These are phyloP conservation scores for Thalassarche chlororhynchos DNA, from an alignment of 2,113 vertebrate species.

Conservation along the genomic window DNA sequence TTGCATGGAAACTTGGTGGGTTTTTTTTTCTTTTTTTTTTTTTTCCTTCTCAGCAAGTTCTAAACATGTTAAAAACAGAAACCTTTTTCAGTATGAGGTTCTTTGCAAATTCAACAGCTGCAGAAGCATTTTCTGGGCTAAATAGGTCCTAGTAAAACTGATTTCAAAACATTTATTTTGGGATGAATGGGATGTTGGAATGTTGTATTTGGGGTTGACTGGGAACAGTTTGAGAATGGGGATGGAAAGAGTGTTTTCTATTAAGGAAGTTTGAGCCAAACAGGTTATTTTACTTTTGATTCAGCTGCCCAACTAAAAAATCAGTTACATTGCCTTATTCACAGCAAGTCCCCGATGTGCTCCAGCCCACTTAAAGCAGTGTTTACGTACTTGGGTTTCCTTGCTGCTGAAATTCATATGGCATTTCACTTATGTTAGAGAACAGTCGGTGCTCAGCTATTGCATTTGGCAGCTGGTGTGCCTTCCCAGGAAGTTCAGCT, in stretches of 20 bases:
- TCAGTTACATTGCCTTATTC: rapidly evolving
- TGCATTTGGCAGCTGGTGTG: background rate
- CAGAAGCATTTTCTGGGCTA: background rate
- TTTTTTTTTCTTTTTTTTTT: too few species aligned
- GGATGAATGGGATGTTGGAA: background rate
- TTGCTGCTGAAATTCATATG: background rate
- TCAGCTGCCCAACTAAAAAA: background rate
- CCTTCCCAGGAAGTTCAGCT: background rate
- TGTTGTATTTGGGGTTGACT: background rate
- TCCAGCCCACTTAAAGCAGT: background rate
- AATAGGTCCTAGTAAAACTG: background rate
- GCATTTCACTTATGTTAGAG: background rate
- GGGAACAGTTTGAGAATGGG: background rate
- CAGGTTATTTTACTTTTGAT: background rate
- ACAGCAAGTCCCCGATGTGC: rapidly evolving
- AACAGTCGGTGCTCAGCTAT: background rate
- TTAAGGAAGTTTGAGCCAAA: background rate
- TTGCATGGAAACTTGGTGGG: background rate
- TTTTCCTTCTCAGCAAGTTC: background rate
- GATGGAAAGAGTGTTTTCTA: background rate
- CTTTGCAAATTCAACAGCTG: background rate
- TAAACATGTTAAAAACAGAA: background rate
- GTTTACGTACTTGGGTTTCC: rapidly evolving
- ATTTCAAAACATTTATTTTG: background rate
- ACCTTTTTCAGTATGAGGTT: background rate